phyloP scores from a whole-genome alignment of 2,888 invertebrate species.

The Eulithis prunata region DNA sequence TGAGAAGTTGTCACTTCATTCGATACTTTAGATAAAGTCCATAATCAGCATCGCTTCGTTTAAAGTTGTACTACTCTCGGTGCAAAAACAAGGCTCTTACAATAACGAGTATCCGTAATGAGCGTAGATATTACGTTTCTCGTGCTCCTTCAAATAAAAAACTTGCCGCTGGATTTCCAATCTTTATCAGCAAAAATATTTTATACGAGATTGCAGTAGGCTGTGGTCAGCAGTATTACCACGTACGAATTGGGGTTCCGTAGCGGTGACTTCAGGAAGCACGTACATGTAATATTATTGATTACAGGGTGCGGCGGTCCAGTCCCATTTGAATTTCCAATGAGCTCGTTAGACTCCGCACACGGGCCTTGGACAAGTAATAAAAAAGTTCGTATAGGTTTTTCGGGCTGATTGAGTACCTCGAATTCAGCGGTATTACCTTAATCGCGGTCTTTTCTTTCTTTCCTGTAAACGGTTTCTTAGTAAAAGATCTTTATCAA shows the following conservation, averaged over 20 bases:
- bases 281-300: constrained; percentile 84
- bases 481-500: constrained; percentile 37
- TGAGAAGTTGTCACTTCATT: constrained; percentile 65
- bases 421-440: constrained; percentile 58
- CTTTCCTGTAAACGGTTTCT: constrained; percentile 46
- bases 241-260: constrained; percentile 51
- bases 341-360: constrained; percentile 80
- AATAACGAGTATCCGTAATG: constrained; percentile 34
- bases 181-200: constrained; percentile 4
- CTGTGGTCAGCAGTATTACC: constrained; percentile 44
- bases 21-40: constrained; percentile 61
- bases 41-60: constrained; percentile 41
- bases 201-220: constrained; percentile 36
- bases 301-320: constrained; percentile 78
- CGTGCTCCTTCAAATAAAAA: not conserved
- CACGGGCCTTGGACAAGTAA: constrained; percentile 65
- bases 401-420: constrained; percentile 67
- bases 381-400: constrained; percentile 65
- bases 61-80: constrained; percentile 40
- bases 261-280: constrained; percentile 70
- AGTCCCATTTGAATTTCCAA: constrained; percentile 82
- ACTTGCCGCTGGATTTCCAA: not conserved
- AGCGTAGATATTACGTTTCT: not conserved
- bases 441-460: constrained; percentile 55
- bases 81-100: constrained; percentile 48